Evolutionary conservation across 2,797 vertebrate species (phyloP), one percentile per base, ranked within the genome.

Genomic region (Urosaurus nigricauda): DNA sequence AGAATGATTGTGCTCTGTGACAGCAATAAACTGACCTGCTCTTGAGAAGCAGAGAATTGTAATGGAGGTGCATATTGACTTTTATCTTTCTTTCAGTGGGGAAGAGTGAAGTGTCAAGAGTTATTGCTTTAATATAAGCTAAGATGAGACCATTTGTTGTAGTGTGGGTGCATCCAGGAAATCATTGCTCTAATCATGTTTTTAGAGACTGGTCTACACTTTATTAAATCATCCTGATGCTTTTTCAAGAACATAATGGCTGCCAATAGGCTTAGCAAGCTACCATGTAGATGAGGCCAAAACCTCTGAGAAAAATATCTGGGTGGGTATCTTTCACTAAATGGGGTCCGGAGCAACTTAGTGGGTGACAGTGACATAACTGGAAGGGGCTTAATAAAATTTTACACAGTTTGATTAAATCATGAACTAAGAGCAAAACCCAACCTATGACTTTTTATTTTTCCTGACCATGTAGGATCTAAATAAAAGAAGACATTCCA

Each of bases 81-180:
- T 96, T 96, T 96, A 97, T 96, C 95, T 96, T 96, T 94, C 94
- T 94, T 96, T 92, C 94, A 92, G 93, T 35, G 92, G 92, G 40
- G 89, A 85, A 94, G 93, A 94, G 92, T 88, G 93, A 95, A 93
- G 95, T 95, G 91, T 95, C 96, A 96, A 95, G 96, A 97, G 93
- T 97, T 97, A 97, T 96, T 96, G 96, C 95, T 97, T 97, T 97
- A 97, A 97, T 97, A 97, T 96, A 91, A 92, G 81, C 87, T 91
- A 85, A 94, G 93, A 94, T 95, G 91, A 94, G 90, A 88, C 89
- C 88, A 92, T 95, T 95, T 95, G 91, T 93, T 94, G 89, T 90
- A 92, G 91, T 91, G 92, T 83, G 87, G 88, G 92, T 86, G 90
- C 83, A 94, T 92, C 89, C 92, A 93, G 95, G 94, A 96, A 95